Evolutionary conservation across 2,113 vertebrate genomes (phyloP).

Genomic region (Rhynchopsitta pachyrhyncha): DNA sequence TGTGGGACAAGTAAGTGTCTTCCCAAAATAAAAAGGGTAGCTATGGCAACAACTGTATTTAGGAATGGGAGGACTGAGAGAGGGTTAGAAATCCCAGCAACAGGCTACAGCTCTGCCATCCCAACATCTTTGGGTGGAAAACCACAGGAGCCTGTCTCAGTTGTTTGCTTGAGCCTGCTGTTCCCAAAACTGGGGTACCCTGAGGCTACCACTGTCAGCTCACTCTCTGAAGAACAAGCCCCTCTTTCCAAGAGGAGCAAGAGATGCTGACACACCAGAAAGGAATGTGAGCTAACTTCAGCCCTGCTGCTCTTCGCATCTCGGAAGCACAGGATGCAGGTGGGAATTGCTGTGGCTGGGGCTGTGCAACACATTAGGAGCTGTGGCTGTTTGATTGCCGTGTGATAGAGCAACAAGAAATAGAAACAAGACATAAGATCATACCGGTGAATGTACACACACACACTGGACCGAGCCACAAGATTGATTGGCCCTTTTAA

Average conservation of each 20-base stretch:
- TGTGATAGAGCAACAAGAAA: background rate
- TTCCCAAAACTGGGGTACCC: background rate
- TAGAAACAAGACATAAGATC: accelerated
- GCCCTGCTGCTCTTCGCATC: background rate
- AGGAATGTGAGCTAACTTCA: background rate
- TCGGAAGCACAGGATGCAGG: background rate
- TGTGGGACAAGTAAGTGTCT: conserved; percentile 27
- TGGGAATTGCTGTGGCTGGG: background rate
- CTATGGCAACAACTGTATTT: conserved; percentile 56
- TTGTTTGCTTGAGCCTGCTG: background rate
- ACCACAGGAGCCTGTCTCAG: background rate
- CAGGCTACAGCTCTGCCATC: background rate
- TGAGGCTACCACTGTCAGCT: background rate
- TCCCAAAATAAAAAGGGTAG: conserved; percentile 43
- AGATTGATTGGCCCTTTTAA: accelerated
- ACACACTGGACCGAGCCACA: accelerated
- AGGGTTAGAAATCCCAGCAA: conserved; percentile 7
- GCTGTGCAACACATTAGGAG: background rate
- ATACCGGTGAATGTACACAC: accelerated
- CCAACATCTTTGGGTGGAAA: background rate
- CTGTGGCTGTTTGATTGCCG: background rate
- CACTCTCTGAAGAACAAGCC: background rate
- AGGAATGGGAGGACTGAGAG: background rate
- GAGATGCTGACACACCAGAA: background rate
- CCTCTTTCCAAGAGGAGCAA: background rate